These are phyloP conservation scores for Euschistus heros DNA, from an alignment of 1,140 invertebrate genomes.

Conservation along the genomic window DNA sequence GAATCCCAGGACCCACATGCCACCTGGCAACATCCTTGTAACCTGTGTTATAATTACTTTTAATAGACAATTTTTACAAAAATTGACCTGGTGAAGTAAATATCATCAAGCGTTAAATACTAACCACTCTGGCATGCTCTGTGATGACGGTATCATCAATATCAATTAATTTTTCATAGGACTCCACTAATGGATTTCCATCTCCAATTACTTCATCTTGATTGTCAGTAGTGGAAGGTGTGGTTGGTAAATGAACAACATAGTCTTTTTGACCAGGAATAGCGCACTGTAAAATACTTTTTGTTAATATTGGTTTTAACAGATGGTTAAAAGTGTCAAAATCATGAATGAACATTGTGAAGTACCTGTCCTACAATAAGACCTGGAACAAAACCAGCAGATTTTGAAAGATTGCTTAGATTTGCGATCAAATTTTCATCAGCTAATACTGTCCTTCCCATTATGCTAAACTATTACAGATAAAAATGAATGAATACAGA, in stretches of 20 bases:
- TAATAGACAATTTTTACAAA: not conserved
- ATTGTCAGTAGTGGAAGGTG: not conserved
- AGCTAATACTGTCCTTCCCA: not conserved
- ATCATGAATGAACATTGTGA: not conserved
- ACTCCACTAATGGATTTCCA: not conserved
- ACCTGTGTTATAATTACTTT: not conserved
- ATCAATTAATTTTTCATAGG: not conserved
- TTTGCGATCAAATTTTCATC: not conserved
- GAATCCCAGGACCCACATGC: slow-evolving; percentile 1
- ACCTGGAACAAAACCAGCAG: not conserved
- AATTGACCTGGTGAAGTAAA: not conserved
- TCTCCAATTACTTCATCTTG: not conserved
- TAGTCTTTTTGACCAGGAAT: not conserved
- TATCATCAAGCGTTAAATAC: not conserved
- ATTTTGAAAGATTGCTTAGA: not conserved
- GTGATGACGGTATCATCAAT: not conserved
- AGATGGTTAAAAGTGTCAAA: not conserved
- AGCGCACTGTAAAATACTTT: not conserved
- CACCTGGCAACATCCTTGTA: not conserved
- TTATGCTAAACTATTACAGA: no score
- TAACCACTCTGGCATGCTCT: not conserved
- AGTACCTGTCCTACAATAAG: slow-evolving; percentile 1
- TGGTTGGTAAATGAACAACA: not conserved
- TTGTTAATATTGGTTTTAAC: not conserved
- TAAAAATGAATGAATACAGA: no score